phyloP scores from a whole-genome alignment of 2,888 invertebrate species.

The Ochropacha duplaris region DNA sequence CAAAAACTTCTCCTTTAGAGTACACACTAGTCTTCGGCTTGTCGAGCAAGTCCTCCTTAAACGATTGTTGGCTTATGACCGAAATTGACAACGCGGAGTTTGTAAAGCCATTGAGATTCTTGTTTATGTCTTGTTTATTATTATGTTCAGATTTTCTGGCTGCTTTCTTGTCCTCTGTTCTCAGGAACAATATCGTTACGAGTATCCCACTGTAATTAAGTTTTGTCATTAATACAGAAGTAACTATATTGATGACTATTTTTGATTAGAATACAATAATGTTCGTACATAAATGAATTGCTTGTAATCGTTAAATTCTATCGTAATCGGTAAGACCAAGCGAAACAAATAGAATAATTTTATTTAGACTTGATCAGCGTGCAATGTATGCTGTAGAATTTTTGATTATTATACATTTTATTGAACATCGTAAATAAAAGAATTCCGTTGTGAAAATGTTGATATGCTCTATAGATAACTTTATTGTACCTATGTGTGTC shows the following conservation, averaged over 20 bases:
- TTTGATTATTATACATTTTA: no score
- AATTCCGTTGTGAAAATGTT: no score
- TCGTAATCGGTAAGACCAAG: no score
- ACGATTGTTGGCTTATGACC: slow-evolving; percentile 73
- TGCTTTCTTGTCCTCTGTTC: slow-evolving; percentile 82
- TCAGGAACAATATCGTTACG: slow-evolving; percentile 87
- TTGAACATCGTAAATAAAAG: no score
- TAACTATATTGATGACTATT: background rate
- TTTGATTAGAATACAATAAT: background rate
- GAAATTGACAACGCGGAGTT: slow-evolving; percentile 70
- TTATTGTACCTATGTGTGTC: no score
- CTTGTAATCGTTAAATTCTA: no score
- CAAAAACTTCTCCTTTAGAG: slow-evolving; percentile 58
- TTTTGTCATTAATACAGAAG: slow-evolving; percentile 10
- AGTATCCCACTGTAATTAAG: slow-evolving; percentile 85
- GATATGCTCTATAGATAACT: no score
- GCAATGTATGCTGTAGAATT: no score
- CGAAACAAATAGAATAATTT: no score
- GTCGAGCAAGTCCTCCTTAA: slow-evolving; percentile 70
- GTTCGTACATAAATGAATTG: background rate
- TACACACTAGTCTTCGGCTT: slow-evolving; percentile 60
- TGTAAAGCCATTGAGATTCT: slow-evolving; percentile 73
- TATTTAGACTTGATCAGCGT: no score
- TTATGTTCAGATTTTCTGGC: slow-evolving; percentile 45
- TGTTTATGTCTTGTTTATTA: slow-evolving; percentile 62